A percentile compares a stretch with the other conserved stretches of the same genome.
Evolutionary conservation across 2,888 invertebrate species (phyloP).

Genomic region (Ophion obscuratus): DNA sequence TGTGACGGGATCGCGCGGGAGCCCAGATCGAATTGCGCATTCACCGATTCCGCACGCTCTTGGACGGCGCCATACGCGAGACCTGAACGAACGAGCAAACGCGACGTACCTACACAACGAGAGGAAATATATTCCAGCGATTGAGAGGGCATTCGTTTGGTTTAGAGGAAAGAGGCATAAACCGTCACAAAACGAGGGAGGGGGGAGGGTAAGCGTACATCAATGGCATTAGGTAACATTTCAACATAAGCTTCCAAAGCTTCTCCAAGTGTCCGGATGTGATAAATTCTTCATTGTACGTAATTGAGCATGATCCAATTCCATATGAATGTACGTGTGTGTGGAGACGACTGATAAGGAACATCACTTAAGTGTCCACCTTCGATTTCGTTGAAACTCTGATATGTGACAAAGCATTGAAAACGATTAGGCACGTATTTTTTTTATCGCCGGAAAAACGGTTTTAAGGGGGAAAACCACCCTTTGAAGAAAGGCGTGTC

Average conservation of each 20-base stretch:
- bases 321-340: background rate
- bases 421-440: too few species aligned
- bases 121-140: conserved; percentile 47
- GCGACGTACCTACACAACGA: conserved; percentile 28
- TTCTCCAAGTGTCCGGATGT: conserved; percentile 33
- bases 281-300: conserved; percentile 59
- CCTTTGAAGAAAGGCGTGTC: too few species aligned
- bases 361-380: too few species aligned
- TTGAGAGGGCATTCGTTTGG: conserved; percentile 24
- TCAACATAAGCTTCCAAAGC: conserved; percentile 32
- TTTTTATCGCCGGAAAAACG: too few species aligned
- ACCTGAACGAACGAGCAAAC: conserved; percentile 31
- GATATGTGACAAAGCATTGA: too few species aligned
- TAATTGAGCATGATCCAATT: conserved; percentile 34
- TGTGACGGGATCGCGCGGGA: conserved; percentile 29
- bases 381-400: too few species aligned
- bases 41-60: conserved; percentile 32
- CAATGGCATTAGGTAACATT: background rate
- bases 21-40: conserved; percentile 47
- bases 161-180: conserved; percentile 32
- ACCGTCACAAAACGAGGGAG: conserved; percentile 13
- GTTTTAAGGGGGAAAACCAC: too few species aligned
- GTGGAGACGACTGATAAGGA: background rate
- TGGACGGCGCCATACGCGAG: background rate
- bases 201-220: background rate